Evolutionary conservation across 2,888 invertebrate species (phyloP), one percentile per base, ranked within the genome.

Genomic region (Archaeoteleia sp.): DNA sequence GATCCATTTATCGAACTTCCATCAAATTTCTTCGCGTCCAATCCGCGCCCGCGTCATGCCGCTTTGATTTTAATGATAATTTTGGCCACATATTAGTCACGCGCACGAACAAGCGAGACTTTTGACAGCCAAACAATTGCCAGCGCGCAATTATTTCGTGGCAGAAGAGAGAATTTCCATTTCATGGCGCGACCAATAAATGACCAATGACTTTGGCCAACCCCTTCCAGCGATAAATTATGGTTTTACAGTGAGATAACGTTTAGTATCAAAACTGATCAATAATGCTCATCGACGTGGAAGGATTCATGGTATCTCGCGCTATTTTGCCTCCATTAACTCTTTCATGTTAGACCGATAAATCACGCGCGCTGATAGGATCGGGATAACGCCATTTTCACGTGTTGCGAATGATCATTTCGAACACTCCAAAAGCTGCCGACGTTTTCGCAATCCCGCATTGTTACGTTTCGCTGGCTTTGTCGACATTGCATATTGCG

Each of bases 241-340:
- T 68, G 54, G 42, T 65, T 57, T 54, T 51, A 58, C 40, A 27
- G 42, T 23, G 61, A 45, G 49, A 53, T 43, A 37, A 40, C 61
- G 43, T 40, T 63, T 55, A 53, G 62, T 58, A 67, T 65, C 67
- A 61, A 65, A 63, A 49, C 53, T 73, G 74, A 79, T 80, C 78
- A 77, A 79, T 78, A 77, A 74, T 73, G 75, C 53, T 72, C 73
- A 60, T 62, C 76, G 78, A 79, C 78, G 70, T 68, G 72, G 71
- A 78, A 79, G 75, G 78, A 79, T 78, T 78, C 77, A 78, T 78
- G 74, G 77, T 72, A 57, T 51, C 63, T 71, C 69, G 70, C 72
- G 76, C 74, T 79, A 76, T 78, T 80, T 79, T 78, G 77, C 79
- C 74, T 78, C 79, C 78, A 79, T 81, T 78, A 80, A 81, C 79